Evolutionary conservation across 2,797 vertebrate genomes (phyloP).

Genomic region (Gymnoscopelus braueri): DNA sequence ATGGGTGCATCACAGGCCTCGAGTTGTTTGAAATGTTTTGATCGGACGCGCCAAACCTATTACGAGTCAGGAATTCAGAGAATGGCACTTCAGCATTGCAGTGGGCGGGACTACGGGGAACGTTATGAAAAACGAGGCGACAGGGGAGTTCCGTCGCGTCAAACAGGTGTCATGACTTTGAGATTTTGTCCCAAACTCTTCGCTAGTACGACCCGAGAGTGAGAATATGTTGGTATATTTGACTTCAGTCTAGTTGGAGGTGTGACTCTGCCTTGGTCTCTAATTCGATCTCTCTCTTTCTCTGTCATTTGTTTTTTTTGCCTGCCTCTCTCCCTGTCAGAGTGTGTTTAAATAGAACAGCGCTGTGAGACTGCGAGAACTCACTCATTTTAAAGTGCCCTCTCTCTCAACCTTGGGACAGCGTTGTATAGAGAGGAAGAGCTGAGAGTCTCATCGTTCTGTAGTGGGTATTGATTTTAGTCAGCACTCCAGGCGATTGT

Average conservation of each 20-base stretch:
- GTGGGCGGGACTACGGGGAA: too few species aligned
- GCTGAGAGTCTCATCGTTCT: slow-evolving; percentile 41
- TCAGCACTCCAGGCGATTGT: slow-evolving; percentile 48
- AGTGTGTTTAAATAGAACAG: slow-evolving; percentile 24
- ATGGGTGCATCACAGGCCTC: too few species aligned
- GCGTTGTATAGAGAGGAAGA: slow-evolving; percentile 37
- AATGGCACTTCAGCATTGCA: too few species aligned
- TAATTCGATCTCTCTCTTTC: slow-evolving; percentile 2
- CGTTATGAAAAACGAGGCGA: too few species aligned
- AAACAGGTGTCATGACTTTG: too few species aligned
- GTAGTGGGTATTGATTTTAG: slow-evolving; percentile 61
- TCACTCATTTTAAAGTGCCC: slow-evolving; percentile 45
- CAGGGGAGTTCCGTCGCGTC: too few species aligned
- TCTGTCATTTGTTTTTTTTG: slow-evolving; percentile 11
- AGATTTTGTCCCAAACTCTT: too few species aligned
- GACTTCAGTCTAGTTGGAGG: background rate
- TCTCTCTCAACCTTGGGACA: slow-evolving; percentile 43
- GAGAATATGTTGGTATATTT: too few species aligned
- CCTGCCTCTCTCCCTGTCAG: slow-evolving; percentile 24
- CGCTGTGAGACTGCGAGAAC: slow-evolving; percentile 25
- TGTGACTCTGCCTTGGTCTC: background rate
- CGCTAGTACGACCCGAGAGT: too few species aligned
- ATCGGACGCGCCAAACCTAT: too few species aligned
- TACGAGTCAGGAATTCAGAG: too few species aligned
- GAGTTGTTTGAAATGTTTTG: too few species aligned